These are phyloP conservation scores for Anarhynchus alexandrinus DNA, from an alignment of 2,113 vertebrate species.

Conservation along the genomic window DNA sequence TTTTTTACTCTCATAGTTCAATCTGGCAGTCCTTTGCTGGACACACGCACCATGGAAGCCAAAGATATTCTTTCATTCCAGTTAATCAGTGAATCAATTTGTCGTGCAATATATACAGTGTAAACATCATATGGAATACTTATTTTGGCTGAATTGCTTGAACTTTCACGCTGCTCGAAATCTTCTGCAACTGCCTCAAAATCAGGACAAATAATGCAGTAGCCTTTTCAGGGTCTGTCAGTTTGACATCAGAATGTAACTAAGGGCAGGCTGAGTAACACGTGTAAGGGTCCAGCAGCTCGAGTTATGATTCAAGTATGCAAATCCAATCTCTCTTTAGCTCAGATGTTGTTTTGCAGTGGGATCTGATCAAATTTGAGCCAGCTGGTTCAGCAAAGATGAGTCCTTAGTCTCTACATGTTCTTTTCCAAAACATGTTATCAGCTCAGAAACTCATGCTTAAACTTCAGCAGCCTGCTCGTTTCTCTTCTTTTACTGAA, in stretches of 20 bases:
- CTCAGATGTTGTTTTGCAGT: background rate
- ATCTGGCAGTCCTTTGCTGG: background rate
- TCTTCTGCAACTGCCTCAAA: background rate
- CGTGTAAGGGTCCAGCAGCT: background rate
- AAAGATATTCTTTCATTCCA: background rate
- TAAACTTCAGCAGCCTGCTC: background rate
- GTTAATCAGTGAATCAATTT: background rate
- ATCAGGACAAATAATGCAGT: background rate
- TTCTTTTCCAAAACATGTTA: background rate
- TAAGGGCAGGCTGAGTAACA: background rate
- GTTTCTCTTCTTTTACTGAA: background rate
- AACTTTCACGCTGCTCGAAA: background rate
- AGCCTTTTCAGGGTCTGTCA: background rate
- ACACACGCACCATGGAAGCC: background rate
- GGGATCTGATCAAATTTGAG: background rate
- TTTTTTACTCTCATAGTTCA: background rate
- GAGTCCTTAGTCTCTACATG: background rate
- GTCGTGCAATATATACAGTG: fast-evolving
- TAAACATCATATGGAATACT: background rate
- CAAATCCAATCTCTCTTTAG: background rate
- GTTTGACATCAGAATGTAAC: background rate
- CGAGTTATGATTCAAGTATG: background rate
- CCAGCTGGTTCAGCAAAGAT: background rate
- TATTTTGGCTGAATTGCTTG: background rate
- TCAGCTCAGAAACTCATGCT: background rate